Base-by-base conservation (phyloP, 2,113 vertebrate species). In the Paraplagusia blochii region DNA sequence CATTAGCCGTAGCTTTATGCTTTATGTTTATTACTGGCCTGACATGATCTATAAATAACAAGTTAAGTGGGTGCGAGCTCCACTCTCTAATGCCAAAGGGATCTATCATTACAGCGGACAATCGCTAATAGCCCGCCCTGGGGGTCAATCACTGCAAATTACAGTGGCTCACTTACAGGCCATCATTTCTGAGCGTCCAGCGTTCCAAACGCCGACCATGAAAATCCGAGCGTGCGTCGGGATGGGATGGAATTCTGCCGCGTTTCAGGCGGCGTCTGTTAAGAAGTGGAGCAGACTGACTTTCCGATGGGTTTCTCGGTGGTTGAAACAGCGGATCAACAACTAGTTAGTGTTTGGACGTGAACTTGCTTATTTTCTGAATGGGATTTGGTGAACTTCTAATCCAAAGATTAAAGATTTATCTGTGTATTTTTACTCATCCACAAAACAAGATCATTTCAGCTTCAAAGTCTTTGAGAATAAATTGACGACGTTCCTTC, bases 21-120 rank as follows among this genome's bases (percentile, higher is more conserved):
- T 93, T 95, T 93, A 94, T 94, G 94, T 97, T 98, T 98, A 98
- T 97, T 94, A 93, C 93, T 84, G 91, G 86, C 91, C 92, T 93
- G 94, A 95, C 94, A 95, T 92, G 91, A 92, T 97, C 94, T 95
- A 96, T 98, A 98, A 97, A 97, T 96, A 98, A 95, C 91, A 90
- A 90, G 79, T 70, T 77, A 94, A 93, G 92, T 92, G 93, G 93
- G 92, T 89, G 91, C 87, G 91, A 90, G 90, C 67, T 48, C 65
- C 83, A 90, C 91, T 89, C 91, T 87, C 89, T 92, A 92, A 95
- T 93, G 92, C 90, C 92, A 93, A 93, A 94, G 91, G 93, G 92
- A 95, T 96, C 93, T 92, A 94, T 95, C 94, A 94, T 94, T 93
- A 94, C 91, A 90, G 92, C 92, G 92, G 94, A 96, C 95, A 94